Percentiles rank a stretch among this genome's conserved stretches.
Evolutionary conservation across 2,888 invertebrate genomes (phyloP).

Genomic region (Drosophila colorata): DNA sequence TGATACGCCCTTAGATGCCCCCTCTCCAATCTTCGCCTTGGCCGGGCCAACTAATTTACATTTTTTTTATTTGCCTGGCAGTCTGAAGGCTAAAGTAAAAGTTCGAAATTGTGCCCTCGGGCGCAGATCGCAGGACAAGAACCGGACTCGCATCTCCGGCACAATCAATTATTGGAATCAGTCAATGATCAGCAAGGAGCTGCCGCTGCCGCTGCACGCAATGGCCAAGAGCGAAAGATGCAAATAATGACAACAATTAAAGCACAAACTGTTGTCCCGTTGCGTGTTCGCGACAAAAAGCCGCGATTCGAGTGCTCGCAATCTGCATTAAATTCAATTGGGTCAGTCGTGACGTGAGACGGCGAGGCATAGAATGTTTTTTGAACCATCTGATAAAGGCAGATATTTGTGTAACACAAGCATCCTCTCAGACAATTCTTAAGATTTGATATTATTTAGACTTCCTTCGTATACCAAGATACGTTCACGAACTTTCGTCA

Average conservation of each 20-base stretch:
- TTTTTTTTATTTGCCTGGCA: conserved; percentile 48
- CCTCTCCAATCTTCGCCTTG: conserved; percentile 3
- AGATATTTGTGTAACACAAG: too few species aligned
- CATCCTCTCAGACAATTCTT: too few species aligned
- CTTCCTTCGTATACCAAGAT: too few species aligned
- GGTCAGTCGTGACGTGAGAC: not conserved
- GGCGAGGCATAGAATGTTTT: not conserved
- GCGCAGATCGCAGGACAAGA: conserved; percentile 14
- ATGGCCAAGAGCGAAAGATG: conserved; percentile 30
- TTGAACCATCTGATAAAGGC: not conserved
- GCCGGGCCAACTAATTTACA: conserved; percentile 71
- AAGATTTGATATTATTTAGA: too few species aligned
- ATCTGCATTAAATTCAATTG: conserved; percentile 1
- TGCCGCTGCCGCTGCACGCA: conserved; percentile 50
- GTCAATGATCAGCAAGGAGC: conserved; percentile 71
- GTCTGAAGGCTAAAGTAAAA: conserved; percentile 62
- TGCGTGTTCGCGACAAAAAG: conserved; percentile 17
- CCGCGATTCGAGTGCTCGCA: not conserved
- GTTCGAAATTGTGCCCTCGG: conserved; percentile 71
- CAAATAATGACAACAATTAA: conserved; percentile 62
- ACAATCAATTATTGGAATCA: conserved; percentile 78
- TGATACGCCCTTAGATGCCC: conserved; percentile 17
- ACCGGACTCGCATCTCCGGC: conserved; percentile 8
- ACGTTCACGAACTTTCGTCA: too few species aligned
- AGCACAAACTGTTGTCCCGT: conserved; percentile 33